Conservation (phyloP, 1,140 invertebrate genomes). For the Drosophila setifemur region DNA sequence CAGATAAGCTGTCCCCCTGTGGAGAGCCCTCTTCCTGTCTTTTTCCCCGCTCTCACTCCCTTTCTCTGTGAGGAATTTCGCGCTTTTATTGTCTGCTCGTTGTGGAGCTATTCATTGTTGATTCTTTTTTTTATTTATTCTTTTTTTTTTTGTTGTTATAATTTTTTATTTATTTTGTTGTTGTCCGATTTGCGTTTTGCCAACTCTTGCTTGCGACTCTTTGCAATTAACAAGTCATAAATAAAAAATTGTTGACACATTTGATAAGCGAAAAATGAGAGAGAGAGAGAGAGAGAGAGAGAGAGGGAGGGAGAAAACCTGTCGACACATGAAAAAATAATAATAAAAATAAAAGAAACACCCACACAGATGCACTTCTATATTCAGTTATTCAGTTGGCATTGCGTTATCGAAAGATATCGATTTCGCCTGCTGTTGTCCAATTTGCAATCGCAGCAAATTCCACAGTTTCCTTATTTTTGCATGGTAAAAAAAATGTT, state of each 20-base stretch:
- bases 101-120: slow-evolving; percentile 30
- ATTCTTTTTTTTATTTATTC: slow-evolving; percentile 14
- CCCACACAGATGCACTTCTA: neutral
- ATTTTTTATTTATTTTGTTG: slow-evolving; percentile 22
- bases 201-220: slow-evolving; percentile 70
- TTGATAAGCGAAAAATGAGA: slow-evolving; percentile 58
- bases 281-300: neutral
- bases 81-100: slow-evolving; percentile 66
- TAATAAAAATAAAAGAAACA: no score
- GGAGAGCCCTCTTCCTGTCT: neutral
- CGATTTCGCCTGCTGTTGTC: neutral
- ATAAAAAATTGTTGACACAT: slow-evolving; percentile 73
- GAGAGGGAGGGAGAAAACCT: neutral
- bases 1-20: slow-evolving; percentile 4
- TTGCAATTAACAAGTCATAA: slow-evolving; percentile 73
- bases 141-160: neutral
- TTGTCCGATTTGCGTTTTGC: slow-evolving; percentile 64
- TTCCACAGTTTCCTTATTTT: neutral
- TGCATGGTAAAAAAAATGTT: neutral
- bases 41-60: neutral
- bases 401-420: neutral
- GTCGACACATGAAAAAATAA: no score
- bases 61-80: slow-evolving; percentile 59
- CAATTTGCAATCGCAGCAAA: neutral
- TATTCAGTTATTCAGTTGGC: neutral